These are phyloP conservation scores for Leucophenga montana DNA, from an alignment of 2,888 invertebrate species.

Conservation along the genomic window DNA sequence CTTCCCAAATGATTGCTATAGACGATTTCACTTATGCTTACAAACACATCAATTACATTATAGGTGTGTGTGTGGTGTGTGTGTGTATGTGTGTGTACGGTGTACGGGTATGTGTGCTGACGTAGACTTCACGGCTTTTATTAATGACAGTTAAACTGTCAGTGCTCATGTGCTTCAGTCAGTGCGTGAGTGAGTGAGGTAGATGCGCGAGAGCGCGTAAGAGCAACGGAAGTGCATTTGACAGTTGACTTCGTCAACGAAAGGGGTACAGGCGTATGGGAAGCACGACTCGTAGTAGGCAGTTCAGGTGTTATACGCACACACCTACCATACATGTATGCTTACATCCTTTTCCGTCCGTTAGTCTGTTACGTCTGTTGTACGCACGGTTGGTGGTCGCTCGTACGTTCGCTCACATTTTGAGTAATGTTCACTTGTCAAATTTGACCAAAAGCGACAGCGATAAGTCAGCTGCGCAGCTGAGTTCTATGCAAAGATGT, in stretches of 20 bases:
- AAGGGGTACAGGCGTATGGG: no score
- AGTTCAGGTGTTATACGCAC: slow-evolving; percentile 2
- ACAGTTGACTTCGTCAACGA: slow-evolving; percentile 36
- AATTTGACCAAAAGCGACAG: slow-evolving; percentile 41
- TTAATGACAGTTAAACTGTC: slow-evolving; percentile 65
- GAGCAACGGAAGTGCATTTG: slow-evolving; percentile 1
- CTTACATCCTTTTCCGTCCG: slow-evolving; percentile 29
- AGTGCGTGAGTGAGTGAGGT: slow-evolving; percentile 7
- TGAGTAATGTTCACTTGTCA: slow-evolving; percentile 61
- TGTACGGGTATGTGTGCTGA: slow-evolving; percentile 35
- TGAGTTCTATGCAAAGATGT: no score
- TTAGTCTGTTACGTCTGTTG: slow-evolving; percentile 34
- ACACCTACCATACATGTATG: slow-evolving; percentile 5
- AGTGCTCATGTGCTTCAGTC: slow-evolving; percentile 23
- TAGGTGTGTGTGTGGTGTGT: slow-evolving; percentile 40
- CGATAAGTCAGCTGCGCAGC: slow-evolving; percentile 18
- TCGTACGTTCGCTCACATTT: slow-evolving; percentile 31
- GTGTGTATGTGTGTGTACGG: slow-evolving; percentile 29
- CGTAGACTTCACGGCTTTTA: slow-evolving; percentile 43
- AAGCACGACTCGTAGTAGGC: slow-evolving; percentile 28
- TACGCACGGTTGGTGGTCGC: background rate
- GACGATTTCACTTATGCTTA: background rate
- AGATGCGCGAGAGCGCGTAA: background rate
- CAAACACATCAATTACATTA: slow-evolving; percentile 64
- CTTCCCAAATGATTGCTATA: background rate